Conservation (phyloP, 2,113 vertebrate genomes). For the Passer domesticus region DNA sequence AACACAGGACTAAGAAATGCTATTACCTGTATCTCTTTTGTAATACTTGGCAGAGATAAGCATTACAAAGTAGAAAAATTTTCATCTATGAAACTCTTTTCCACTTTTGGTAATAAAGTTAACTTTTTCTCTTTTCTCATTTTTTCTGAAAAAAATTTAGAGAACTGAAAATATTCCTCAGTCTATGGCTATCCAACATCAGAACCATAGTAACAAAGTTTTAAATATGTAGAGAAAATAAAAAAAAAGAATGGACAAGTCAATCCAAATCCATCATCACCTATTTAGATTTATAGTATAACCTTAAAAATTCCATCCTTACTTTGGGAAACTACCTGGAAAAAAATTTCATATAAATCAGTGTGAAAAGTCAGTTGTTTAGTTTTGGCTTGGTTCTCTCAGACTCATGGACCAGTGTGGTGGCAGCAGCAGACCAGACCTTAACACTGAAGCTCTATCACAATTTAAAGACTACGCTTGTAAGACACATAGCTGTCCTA, state of each 20-base stretch:
- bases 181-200: rapidly evolving
- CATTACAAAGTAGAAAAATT: background rate
- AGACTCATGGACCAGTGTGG: background rate
- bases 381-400: background rate
- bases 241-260: background rate
- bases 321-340: background rate
- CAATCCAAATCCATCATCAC: background rate
- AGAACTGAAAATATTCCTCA: background rate
- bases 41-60: background rate
- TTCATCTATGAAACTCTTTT: background rate
- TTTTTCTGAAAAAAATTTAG: background rate
- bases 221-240: background rate
- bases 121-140: background rate
- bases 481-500: background rate
- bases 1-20: background rate
- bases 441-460: background rate
- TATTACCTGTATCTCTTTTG: background rate
- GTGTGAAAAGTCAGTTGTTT: background rate
- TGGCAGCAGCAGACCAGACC: background rate
- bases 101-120: background rate
- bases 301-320: background rate
- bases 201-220: background rate
- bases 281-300: background rate
- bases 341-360: background rate
- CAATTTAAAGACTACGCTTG: background rate